Percentiles rank a stretch among this genome's conserved stretches.
Evolutionary conservation across 2,888 invertebrate genomes (phyloP).

Genomic region (Drosophila engyochracea): DNA sequence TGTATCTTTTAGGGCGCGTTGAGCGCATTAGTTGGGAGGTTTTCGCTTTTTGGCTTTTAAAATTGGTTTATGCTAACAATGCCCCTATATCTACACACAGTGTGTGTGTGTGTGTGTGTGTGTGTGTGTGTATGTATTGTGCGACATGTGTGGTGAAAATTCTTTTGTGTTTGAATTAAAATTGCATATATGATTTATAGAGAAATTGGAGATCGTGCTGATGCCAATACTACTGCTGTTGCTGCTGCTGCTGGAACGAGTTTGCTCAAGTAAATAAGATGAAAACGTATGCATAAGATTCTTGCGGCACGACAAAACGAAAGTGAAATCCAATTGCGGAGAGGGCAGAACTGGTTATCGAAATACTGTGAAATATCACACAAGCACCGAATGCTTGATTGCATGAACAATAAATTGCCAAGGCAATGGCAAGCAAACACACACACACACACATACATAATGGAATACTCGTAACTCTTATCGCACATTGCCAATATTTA

Average conservation of each 20-base stretch:
- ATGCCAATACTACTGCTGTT: constrained; percentile 29
- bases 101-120: not conserved
- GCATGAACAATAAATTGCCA: constrained; percentile 44
- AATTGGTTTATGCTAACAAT: constrained; percentile 80
- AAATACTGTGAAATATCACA: constrained; percentile 40
- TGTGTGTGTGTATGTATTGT: constrained; percentile 26
- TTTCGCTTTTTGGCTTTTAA: constrained; percentile 75
- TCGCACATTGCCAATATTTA: constrained; percentile 60
- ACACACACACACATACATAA: not conserved
- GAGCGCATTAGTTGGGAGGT: constrained; percentile 75
- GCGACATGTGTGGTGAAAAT: constrained; percentile 58
- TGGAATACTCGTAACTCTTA: constrained; percentile 20
- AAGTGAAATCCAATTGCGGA: constrained; percentile 46
- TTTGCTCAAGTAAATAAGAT: constrained; percentile 58
- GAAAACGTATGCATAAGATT: constrained; percentile 74
- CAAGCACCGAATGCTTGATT: constrained; percentile 14
- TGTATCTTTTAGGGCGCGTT: constrained; percentile 70
- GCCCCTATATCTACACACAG: constrained; percentile 30
- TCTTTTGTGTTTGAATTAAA: constrained; percentile 80
- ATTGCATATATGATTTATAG: constrained; percentile 77
- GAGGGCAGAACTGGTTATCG: constrained; percentile 17
- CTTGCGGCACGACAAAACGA: constrained; percentile 35
- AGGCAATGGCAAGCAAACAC: constrained; percentile 21
- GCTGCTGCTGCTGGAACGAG: constrained; percentile 24
- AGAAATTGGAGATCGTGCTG: constrained; percentile 56